Conservation (phyloP, 30 jellyfish, hydroid and myxozoan species). For the Cassiopea andromeda region DNA sequence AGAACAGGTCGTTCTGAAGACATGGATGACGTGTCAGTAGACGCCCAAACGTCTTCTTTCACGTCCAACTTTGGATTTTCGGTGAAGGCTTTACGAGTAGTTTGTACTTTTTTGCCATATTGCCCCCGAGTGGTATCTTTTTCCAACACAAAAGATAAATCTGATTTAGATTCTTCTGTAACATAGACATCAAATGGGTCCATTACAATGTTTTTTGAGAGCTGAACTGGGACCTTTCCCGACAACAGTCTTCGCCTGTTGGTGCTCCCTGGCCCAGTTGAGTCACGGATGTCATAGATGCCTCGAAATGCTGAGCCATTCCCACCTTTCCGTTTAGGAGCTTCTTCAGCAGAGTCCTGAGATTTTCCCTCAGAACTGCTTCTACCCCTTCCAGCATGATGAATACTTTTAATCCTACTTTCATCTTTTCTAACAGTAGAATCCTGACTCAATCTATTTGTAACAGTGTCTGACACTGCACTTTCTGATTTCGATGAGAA, state of each 20-base stretch:
- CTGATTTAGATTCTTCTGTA: conserved; percentile 71
- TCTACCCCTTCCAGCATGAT: neutral
- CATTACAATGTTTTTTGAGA: conserved; percentile 4
- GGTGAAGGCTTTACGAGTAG: neutral
- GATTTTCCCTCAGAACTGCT: neutral
- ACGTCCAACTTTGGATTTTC: neutral
- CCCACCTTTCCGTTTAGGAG: neutral
- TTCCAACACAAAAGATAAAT: conserved; percentile 17
- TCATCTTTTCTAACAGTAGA: neutral
- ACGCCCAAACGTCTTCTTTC: neutral
- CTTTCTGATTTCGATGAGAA: neutral
- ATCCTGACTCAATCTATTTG: neutral
- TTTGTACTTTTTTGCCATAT: neutral
- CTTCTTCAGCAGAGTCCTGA: neutral
- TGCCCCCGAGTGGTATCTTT: neutral
- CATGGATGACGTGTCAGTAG: conserved; percentile 28
- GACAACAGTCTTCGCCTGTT: conserved; percentile 64
- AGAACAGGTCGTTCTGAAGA: conserved; percentile 50
- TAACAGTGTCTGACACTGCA: neutral
- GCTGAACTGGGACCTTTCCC: conserved; percentile 55
- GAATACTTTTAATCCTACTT: neutral
- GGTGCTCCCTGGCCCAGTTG: conserved; percentile 94
- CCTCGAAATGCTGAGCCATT: conserved; percentile 59
- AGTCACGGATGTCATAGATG: conserved; percentile 81
- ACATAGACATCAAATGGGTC: conserved; percentile 75